These are phyloP conservation scores for Acronicta alni DNA, from an alignment of 2,888 invertebrate species.

Conservation along the genomic window DNA sequence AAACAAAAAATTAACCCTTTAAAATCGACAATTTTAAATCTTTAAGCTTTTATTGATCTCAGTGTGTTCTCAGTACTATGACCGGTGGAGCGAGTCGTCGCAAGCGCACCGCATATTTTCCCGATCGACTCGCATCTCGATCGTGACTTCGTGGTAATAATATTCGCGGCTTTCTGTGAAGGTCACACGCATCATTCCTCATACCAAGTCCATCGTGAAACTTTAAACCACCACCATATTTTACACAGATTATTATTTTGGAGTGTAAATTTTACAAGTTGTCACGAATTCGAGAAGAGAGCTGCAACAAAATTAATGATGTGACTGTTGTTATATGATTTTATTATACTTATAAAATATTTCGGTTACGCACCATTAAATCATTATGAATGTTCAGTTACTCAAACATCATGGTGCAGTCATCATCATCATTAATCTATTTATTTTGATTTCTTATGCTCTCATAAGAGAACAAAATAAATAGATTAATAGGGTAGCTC, in stretches of 20 bases:
- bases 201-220: constrained; percentile 61
- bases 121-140: constrained; percentile 58
- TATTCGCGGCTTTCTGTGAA: constrained; percentile 67
- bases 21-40: too few species aligned
- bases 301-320: constrained; percentile 39
- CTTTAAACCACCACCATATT: constrained; percentile 53
- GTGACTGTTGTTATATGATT: constrained; percentile 45
- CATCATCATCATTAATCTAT: too few species aligned
- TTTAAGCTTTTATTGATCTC: constrained; percentile 26
- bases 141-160: constrained; percentile 50
- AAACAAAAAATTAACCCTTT: too few species aligned
- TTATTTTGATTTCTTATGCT: too few species aligned
- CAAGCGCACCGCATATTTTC: constrained; percentile 62
- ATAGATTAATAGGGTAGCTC: too few species aligned
- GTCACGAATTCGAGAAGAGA: constrained; percentile 43
- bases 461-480: too few species aligned
- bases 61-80: constrained; percentile 33
- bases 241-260: constrained; percentile 54
- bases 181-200: constrained; percentile 69
- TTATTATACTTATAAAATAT: constrained; percentile 28
- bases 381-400: constrained; percentile 29
- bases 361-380: constrained; percentile 37
- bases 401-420: constrained; percentile 2
- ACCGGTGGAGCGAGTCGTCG: constrained; percentile 32
- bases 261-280: constrained; percentile 59